Evolutionary conservation across 2,888 invertebrate species (phyloP), one percentile per base, ranked within the genome.

Genomic region (Mimumesa dahlbomi): DNA sequence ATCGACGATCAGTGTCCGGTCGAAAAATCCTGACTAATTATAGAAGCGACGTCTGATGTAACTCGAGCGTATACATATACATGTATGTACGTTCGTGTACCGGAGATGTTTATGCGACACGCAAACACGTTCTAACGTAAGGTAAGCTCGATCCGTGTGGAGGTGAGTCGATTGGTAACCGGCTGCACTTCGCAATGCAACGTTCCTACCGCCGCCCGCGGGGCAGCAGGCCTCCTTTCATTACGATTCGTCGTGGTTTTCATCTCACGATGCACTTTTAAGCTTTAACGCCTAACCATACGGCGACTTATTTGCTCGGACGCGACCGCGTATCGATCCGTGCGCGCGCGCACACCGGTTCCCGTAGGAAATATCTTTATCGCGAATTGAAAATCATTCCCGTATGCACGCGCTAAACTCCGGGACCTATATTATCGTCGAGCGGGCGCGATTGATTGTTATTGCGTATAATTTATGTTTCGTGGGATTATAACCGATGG

Each of bases 241-340:
- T 85, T 80, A 81, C 82, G 80, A 86, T 86, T 86, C 84, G 85
- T 79, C 79, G 79, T 68, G 84, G 79, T 82, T 85, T 83, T 86
- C 84, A 83, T 85, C 84, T 77, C 68, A 58, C 66, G 72, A 72
- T 72, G 79, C 70, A 69, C 63, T 78, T 78, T 76, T 62, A 50
- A 70, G 56, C 58, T 36, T 49, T 16, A 42, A 63, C 66, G 58
- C 42, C 45, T 52, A 40, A 62, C 62, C 40, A 29, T 48, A 48
- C 57, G 52, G 40, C 57, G 25, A 54, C 45, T 63, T 61, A 69
- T 61, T 57, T 46, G 48, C 53, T 49, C 58, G 21, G 25, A 9
- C n/a, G 22, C 34, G 50, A 45, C 16, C 1, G 38, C 52, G 52
- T 42, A 42, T 54, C 59, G 46, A 67, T 63, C 57, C 31, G 29